A percentile compares a stretch with the other conserved stretches of the same genome.
These are phyloP conservation scores for Entelurus aequoreus DNA, from an alignment of 2,113 vertebrate genomes.

Conservation along the genomic window DNA sequence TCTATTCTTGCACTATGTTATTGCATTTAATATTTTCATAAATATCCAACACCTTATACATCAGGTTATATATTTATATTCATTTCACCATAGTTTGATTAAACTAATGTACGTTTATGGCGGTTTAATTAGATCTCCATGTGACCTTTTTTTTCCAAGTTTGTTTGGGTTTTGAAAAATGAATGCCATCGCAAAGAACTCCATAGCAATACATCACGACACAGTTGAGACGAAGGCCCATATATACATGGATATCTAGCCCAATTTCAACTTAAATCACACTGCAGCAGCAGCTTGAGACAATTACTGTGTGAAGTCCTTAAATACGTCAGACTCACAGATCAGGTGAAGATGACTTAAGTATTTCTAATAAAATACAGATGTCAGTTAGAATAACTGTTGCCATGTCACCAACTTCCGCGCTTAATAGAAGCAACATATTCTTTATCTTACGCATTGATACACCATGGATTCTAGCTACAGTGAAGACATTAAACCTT, in stretches of 20 bases:
- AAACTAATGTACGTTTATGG: background rate
- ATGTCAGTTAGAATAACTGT: conserved; percentile 13
- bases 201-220: conserved; percentile 15
- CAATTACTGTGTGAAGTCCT: conserved; percentile 22
- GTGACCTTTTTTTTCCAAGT: conserved; percentile 43
- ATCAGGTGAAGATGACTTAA: conserved; percentile 27
- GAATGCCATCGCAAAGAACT: conserved; percentile 7
- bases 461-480: background rate
- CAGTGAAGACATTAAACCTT: background rate
- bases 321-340: conserved; percentile 18
- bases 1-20: conserved; percentile 11
- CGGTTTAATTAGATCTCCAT: conserved; percentile 34
- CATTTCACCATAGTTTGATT: background rate
- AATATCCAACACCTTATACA: background rate
- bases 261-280: conserved; percentile 5
- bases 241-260: background rate
- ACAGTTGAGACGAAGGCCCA: background rate
- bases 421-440: conserved; percentile 6
- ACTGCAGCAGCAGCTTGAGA: conserved; percentile 12
- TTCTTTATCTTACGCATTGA: background rate
- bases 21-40: background rate
- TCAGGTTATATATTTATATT: background rate
- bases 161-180: background rate
- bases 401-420: conserved; percentile 7
- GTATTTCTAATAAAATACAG: conserved; percentile 20